These are phyloP conservation scores for Drosophila burlai DNA, from an alignment of 1,140 invertebrate species.

Conservation along the genomic window DNA sequence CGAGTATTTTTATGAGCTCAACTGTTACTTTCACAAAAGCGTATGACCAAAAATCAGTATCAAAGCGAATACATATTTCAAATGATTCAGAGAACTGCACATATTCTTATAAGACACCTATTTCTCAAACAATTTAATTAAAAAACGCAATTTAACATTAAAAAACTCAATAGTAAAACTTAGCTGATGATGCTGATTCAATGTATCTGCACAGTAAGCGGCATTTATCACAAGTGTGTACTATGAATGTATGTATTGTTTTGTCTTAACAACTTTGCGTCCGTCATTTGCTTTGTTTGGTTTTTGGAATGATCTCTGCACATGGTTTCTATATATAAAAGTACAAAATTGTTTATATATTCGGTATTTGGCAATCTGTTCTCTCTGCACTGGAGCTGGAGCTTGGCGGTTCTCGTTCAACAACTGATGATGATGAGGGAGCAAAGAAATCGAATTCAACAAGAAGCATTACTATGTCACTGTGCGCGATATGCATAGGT, in stretches of 20 bases:
- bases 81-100: not conserved
- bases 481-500: conserved; percentile 70
- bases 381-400: conserved; percentile 14
- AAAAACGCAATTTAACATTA: conserved; percentile 79
- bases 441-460: conserved; percentile 71
- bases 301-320: conserved; percentile 49
- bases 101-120: not conserved
- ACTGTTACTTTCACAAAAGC: conserved; percentile 1
- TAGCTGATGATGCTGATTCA: conserved; percentile 42
- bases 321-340: conserved; percentile 59
- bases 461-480: conserved; percentile 61
- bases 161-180: conserved; percentile 64
- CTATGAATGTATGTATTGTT: conserved; percentile 44
- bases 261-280: conserved; percentile 50
- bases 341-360: conserved; percentile 72
- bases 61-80: not conserved
- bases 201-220: conserved; percentile 70
- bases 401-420: conserved; percentile 57
- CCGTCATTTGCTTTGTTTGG: conserved; percentile 28
- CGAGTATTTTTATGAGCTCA: conserved; percentile 10
- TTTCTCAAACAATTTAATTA: conserved; percentile 70
- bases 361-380: conserved; percentile 71
- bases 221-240: conserved; percentile 79
- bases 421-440: conserved; percentile 32
- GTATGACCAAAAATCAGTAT: not conserved